A percentile compares a stretch with the other conserved stretches of the same genome.
phyloP scores from a whole-genome alignment of 2,888 invertebrate species.

The Griposia aprilina region DNA sequence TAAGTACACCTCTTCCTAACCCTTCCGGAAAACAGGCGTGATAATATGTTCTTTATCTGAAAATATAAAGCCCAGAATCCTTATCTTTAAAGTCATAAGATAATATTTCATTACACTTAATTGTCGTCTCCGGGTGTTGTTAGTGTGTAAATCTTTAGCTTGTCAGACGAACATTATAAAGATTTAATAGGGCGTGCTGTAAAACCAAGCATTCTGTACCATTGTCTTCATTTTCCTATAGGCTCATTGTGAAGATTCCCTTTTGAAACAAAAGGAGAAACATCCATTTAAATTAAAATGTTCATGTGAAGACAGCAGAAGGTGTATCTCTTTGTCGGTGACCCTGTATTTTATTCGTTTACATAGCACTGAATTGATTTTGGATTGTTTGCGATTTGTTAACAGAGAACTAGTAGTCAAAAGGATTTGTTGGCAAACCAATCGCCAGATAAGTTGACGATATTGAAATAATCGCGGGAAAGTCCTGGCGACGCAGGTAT shows the following conservation, averaged over 20 bases:
- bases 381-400: neutral
- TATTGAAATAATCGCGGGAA: neutral
- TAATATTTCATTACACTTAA: too few relatives aligned
- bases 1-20: too few relatives aligned
- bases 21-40: too few relatives aligned
- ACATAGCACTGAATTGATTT: neutral
- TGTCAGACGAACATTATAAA: slow-evolving; percentile 19
- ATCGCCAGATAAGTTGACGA: neutral
- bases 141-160: neutral
- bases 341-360: neutral
- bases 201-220: neutral
- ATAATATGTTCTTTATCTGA: too few relatives aligned
- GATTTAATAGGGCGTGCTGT: slow-evolving; percentile 8
- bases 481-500: neutral
- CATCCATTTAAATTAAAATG: neutral
- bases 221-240: neutral
- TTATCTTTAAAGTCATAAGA: too few relatives aligned
- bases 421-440: neutral
- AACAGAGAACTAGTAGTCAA: neutral
- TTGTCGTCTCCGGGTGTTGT: too few relatives aligned
- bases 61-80: too few relatives aligned
- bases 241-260: neutral
- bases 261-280: slow-evolving; percentile 16
- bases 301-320: neutral
- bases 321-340: neutral